Percentiles rank a stretch among this genome's conserved stretches.
Conservation (phyloP, 2,797 vertebrate species). For the Diplodus puntazzo region DNA sequence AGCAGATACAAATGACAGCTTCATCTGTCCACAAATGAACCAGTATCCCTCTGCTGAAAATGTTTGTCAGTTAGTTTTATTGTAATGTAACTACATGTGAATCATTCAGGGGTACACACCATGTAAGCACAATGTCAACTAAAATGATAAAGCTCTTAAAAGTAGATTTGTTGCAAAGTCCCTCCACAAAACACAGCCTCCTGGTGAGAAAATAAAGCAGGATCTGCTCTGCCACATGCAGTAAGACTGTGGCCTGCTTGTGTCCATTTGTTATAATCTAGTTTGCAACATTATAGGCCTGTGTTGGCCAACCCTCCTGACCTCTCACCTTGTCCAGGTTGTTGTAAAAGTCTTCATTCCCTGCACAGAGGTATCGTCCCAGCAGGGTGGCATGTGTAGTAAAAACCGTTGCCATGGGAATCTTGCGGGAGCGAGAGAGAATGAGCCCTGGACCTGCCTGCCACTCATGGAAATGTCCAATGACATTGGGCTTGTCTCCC, state of each 20-base stretch:
- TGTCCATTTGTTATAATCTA: background rate
- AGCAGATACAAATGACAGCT: background rate
- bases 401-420: slow-evolving; percentile 93
- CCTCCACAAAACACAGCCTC: background rate
- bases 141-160: background rate
- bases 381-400: slow-evolving; percentile 97
- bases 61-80: background rate
- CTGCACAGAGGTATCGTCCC: slow-evolving; percentile 95
- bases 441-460: slow-evolving; percentile 93
- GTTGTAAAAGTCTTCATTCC: slow-evolving; percentile 97
- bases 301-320: background rate
- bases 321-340: slow-evolving; percentile 90
- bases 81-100: background rate
- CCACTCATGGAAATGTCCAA: slow-evolving; percentile 97
- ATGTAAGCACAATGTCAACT: background rate
- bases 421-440: slow-evolving; percentile 88
- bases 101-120: background rate
- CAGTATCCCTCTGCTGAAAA: background rate
- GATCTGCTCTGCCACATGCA: too few species aligned
- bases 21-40: background rate
- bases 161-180: background rate
- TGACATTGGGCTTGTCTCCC: slow-evolving; percentile 86
- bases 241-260: background rate
- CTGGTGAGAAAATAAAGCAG: background rate
- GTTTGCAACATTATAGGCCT: background rate